Percentiles rank a stretch among this genome's conserved stretches.
phyloP scores from a whole-genome alignment of 2,888 invertebrate species.

The Sepiola atlantica region DNA sequence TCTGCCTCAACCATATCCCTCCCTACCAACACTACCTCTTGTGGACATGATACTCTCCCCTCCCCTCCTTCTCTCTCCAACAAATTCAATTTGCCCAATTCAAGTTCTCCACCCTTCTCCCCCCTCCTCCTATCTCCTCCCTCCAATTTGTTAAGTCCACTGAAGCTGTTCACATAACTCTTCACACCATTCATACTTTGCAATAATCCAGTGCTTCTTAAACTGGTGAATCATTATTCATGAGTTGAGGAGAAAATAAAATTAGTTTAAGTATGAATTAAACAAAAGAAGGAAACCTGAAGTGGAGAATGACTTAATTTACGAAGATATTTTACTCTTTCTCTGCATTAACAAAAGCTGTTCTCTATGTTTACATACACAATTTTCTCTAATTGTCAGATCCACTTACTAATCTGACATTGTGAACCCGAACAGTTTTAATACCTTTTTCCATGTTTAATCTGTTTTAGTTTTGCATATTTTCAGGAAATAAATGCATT shows the following conservation, averaged over 20 bases:
- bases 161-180: not conserved
- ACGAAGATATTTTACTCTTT: not conserved
- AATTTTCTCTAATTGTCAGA: not conserved
- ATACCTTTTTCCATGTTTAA: no score
- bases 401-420: not conserved
- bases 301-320: not conserved
- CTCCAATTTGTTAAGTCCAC: not conserved
- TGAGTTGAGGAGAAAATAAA: no score
- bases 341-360: not conserved
- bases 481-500: not conserved
- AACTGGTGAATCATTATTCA: not conserved
- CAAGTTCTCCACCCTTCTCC: not conserved
- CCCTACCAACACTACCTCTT: not conserved
- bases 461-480: not conserved
- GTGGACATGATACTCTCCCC: not conserved
- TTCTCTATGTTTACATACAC: not conserved
- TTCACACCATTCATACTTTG: not conserved
- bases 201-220: not conserved
- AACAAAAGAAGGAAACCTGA: not conserved
- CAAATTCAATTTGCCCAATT: not conserved
- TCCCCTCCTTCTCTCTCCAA: not conserved
- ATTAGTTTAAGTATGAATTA: not conserved
- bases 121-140: no score
- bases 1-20: not conserved
- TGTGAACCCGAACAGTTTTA: no score